Evolutionary conservation across 2,113 vertebrate species (phyloP).

Genomic region (Sapayoa aenigma): DNA sequence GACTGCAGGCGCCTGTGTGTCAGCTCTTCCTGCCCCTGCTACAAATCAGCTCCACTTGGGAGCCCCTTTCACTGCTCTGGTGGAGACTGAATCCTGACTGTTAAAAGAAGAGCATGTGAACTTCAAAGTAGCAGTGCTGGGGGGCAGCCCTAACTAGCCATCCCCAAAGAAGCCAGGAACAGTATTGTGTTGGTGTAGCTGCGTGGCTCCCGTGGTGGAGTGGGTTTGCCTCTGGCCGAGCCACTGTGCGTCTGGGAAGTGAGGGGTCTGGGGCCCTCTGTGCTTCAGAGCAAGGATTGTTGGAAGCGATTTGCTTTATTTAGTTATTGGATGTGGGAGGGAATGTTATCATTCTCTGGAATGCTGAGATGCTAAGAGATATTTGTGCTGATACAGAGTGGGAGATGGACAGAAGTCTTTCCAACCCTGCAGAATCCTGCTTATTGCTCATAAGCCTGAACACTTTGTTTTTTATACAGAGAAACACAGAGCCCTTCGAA

Average conservation of each 20-base stretch:
- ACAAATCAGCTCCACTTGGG: not conserved
- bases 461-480: not conserved
- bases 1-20: accelerated
- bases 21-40: not conserved
- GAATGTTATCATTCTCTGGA: not conserved
- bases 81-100: not conserved
- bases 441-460: not conserved
- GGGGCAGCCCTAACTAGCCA: not conserved
- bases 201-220: accelerated
- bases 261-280: not conserved
- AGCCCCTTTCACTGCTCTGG: not conserved
- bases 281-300: not conserved
- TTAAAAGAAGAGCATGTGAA: not conserved
- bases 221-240: accelerated
- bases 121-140: not conserved
- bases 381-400: not conserved
- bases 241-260: not conserved
- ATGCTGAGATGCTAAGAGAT: not conserved
- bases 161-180: not conserved
- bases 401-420: not conserved
- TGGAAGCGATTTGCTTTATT: not conserved
- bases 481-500: not conserved
- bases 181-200: not conserved
- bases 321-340: not conserved
- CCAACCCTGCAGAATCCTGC: not conserved